Percentiles rank a stretch among this genome's conserved stretches.
Evolutionary conservation across 2,113 vertebrate species (phyloP).

Genomic region (Hypanus sabinus): DNA sequence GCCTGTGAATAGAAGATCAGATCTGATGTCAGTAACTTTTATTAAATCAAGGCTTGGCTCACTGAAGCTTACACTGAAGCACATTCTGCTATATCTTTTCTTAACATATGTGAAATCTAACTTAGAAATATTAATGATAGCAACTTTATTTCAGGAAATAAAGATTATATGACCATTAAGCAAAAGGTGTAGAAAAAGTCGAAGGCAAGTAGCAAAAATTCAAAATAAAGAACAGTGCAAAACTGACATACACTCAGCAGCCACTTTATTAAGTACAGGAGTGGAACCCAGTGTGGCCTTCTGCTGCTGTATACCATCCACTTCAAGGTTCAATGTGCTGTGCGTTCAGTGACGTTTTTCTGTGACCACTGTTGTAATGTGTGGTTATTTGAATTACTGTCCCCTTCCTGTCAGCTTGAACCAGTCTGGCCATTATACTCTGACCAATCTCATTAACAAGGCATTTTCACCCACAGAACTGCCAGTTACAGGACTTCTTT

Average conservation of each 20-base stretch:
- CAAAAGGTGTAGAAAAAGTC: background rate
- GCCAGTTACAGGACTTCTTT: no score
- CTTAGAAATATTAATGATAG: background rate
- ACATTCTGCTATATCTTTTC: background rate
- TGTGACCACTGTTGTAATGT: no score
- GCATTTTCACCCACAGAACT: no score
- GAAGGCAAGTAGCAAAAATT: background rate
- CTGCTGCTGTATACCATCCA: no score
- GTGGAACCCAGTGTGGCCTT: no score
- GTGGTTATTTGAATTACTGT: no score
- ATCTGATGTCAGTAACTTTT: background rate
- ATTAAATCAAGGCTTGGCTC: background rate
- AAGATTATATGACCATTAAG: background rate
- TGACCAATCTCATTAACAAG: no score
- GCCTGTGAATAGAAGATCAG: constrained; percentile 58
- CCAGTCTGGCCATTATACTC: no score
- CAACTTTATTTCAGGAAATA: background rate
- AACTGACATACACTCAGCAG: background rate
- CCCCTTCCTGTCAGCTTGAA: no score
- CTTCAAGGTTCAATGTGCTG: no score
- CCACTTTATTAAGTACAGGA: no score
- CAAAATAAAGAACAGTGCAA: background rate
- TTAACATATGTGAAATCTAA: background rate
- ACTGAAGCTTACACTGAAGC: background rate
- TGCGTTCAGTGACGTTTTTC: no score